phyloP scores from a whole-genome alignment of 2,797 vertebrate species.

The Platyrinchus mystaceus region DNA sequence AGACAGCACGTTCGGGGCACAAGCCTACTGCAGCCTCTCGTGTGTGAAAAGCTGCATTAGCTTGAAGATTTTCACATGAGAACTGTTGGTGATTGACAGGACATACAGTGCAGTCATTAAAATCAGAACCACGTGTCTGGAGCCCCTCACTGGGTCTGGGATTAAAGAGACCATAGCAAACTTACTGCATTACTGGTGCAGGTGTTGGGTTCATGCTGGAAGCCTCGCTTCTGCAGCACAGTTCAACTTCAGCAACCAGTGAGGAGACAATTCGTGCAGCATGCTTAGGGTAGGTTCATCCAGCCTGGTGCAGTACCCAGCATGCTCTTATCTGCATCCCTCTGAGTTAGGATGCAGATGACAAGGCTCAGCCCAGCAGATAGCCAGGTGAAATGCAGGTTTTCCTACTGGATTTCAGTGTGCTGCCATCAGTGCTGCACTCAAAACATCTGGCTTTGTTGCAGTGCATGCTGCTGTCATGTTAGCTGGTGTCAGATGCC shows the following conservation, averaged over 20 bases:
- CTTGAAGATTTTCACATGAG: background rate
- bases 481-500: constrained; percentile 56
- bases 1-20: background rate
- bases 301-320: background rate
- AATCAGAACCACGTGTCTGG: background rate
- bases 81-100: background rate
- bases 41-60: background rate
- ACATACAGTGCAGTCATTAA: background rate
- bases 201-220: background rate
- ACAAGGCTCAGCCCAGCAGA: background rate
- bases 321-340: background rate
- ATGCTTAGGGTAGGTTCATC: background rate
- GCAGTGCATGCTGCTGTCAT: background rate
- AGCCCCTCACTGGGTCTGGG: background rate
- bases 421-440: background rate
- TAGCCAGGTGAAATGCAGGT: background rate
- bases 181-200: background rate
- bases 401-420: background rate
- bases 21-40: background rate
- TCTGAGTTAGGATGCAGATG: background rate
- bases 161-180: background rate
- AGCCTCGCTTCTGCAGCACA: background rate
- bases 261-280: background rate
- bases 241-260: background rate
- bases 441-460: background rate